A percentile compares a stretch with the other conserved stretches of the same genome.
Evolutionary conservation across 2,888 invertebrate species (phyloP).

Genomic region (Busseola fusca): DNA sequence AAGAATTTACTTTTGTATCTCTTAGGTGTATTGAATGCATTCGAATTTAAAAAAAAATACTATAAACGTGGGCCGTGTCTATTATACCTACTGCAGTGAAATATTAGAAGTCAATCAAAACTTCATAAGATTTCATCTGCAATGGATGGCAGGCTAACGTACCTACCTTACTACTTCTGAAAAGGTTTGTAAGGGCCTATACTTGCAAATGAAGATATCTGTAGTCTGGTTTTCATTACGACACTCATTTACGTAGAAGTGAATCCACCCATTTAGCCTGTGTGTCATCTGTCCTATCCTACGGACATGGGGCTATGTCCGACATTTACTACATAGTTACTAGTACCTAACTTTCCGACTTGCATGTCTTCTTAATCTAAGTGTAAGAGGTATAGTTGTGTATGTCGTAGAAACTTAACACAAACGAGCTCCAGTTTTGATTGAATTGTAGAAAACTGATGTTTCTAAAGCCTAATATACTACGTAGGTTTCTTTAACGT

Average conservation of each 20-base stretch:
- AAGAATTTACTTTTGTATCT: slow-evolving; percentile 53
- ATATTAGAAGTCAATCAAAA: not conserved
- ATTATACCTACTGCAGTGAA: slow-evolving; percentile 3
- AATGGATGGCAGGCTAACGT: slow-evolving; percentile 19
- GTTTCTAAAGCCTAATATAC: slow-evolving; percentile 19
- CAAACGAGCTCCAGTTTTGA: slow-evolving; percentile 26
- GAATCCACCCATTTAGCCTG: slow-evolving; percentile 30
- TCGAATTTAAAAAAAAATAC: slow-evolving; percentile 48
- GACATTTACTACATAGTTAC: no score
- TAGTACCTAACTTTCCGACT: slow-evolving; percentile 22
- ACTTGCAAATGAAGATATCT: slow-evolving; percentile 5
- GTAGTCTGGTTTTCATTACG: slow-evolving; percentile 27
- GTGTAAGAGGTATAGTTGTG: slow-evolving; percentile 30
- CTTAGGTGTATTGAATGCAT: slow-evolving; percentile 46
- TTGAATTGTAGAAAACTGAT: slow-evolving; percentile 38
- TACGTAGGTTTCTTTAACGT: slow-evolving; percentile 30
- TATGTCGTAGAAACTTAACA: slow-evolving; percentile 38
- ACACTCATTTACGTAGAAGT: slow-evolving; percentile 32
- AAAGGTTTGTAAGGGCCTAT: not conserved
- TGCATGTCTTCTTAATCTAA: slow-evolving; percentile 42
- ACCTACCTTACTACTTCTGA: not conserved
- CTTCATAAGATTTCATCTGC: slow-evolving; percentile 6
- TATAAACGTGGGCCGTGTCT: slow-evolving; percentile 5
- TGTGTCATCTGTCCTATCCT: slow-evolving; percentile 29
- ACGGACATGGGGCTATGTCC: slow-evolving; percentile 25